These are phyloP conservation scores for Thaumetopoea pityocampa DNA, from an alignment of 1,140 invertebrate species.

Conservation along the genomic window DNA sequence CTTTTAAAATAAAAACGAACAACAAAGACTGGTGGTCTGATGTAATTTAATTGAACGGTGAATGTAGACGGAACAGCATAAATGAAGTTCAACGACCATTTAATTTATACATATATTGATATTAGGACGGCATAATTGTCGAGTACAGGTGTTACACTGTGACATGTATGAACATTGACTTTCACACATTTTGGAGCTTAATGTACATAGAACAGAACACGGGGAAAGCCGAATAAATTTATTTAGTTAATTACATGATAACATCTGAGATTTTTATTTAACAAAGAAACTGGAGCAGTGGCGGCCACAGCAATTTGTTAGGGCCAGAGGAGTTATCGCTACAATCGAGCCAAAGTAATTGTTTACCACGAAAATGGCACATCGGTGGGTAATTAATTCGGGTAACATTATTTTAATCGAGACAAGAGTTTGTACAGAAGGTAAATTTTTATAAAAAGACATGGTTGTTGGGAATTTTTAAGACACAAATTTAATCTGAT, in stretches of 20 bases:
- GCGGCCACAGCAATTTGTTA: conserved; percentile 27
- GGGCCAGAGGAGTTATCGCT: conserved; percentile 28
- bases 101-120: too few relatives aligned
- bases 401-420: conserved; percentile 1
- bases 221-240: conserved; percentile 8
- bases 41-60: too few relatives aligned
- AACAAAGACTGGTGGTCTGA: too few relatives aligned
- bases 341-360: conserved; percentile 38
- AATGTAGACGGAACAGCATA: too few relatives aligned
- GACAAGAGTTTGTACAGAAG: too few relatives aligned
- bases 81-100: too few relatives aligned
- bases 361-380: conserved; percentile 31
- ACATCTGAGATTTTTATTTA: conserved; percentile 21
- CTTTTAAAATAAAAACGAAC: too few relatives aligned
- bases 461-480: too few relatives aligned
- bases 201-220: neutral
- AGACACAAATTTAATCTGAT: too few relatives aligned
- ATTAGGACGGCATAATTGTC: too few relatives aligned
- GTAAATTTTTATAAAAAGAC: conserved; percentile 26
- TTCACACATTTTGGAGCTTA: conserved; percentile 1
- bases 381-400: conserved; percentile 29
- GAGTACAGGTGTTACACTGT: too few relatives aligned
- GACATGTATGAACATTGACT: neutral
- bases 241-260: conserved; percentile 18
- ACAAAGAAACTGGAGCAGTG: conserved; percentile 31